A percentile compares a stretch with the other conserved stretches of the same genome.
Evolutionary conservation across 2,797 vertebrate species (phyloP).

Genomic region (Dendrocincla tyrannina): DNA sequence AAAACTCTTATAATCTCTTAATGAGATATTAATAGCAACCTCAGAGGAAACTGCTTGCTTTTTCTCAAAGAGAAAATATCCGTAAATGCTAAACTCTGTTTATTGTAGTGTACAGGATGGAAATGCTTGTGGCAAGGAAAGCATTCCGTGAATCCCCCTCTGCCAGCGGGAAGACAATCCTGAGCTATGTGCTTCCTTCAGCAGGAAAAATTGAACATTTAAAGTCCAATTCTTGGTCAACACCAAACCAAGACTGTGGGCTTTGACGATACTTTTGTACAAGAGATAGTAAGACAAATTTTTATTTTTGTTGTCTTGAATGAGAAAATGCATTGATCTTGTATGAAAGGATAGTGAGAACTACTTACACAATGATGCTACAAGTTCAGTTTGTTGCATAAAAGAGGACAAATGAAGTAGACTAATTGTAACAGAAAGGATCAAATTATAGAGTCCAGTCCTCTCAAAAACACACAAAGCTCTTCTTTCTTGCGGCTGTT

Average conservation of each 20-base stretch:
- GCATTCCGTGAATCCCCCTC: not conserved
- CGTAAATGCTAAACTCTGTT: not conserved
- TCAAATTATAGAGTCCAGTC: not conserved
- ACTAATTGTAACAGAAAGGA: not conserved
- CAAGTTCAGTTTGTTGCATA: not conserved
- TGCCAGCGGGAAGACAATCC: not conserved
- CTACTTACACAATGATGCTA: not conserved
- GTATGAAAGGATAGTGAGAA: not conserved
- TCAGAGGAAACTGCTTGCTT: not conserved
- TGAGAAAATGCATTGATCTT: not conserved
- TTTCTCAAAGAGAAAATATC: not conserved
- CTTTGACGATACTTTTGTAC: not conserved
- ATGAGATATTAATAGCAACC: conserved; percentile 22
- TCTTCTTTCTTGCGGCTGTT: not conserved
- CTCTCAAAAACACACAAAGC: not conserved
- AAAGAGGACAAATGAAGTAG: not conserved
- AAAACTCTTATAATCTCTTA: conserved; percentile 17
- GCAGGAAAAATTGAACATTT: fast-evolving
- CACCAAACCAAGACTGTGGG: not conserved
- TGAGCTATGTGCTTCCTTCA: not conserved
- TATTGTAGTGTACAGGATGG: not conserved
- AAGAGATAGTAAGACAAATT: not conserved
- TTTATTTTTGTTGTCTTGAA: not conserved
- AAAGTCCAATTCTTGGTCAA: not conserved
- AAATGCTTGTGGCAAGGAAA: not conserved